phyloP scores from a whole-genome alignment of 2,797 vertebrate species.

The Ptychadena robeensis region DNA sequence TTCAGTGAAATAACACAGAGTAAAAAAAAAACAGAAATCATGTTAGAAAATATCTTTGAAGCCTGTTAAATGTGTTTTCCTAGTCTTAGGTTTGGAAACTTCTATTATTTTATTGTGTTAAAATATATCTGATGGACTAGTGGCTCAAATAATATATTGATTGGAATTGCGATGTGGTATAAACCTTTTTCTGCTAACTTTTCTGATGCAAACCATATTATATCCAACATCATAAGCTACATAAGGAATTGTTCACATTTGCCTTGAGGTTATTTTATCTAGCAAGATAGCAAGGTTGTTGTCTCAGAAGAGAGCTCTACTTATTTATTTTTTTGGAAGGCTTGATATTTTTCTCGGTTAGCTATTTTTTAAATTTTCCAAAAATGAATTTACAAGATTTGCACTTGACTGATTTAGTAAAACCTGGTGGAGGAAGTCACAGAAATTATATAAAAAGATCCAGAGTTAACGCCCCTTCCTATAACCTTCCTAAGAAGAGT shows the following conservation, averaged over 20 bases:
- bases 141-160: not conserved
- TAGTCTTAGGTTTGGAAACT: not conserved
- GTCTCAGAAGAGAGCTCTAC: too few relatives aligned
- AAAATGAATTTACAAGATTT: too few relatives aligned
- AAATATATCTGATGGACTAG: not conserved
- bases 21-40: not conserved
- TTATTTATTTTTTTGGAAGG: too few relatives aligned
- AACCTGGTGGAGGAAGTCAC: too few relatives aligned
- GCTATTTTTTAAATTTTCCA: too few relatives aligned
- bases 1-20: not conserved
- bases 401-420: too few relatives aligned
- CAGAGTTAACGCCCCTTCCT: too few relatives aligned
- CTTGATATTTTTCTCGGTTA: too few relatives aligned
- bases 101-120: not conserved
- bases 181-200: not conserved
- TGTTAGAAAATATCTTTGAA: not conserved
- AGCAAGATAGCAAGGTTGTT: not conserved
- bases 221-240: not conserved
- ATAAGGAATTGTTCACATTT: not conserved
- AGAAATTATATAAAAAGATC: too few relatives aligned
- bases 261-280: not conserved
- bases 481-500: too few relatives aligned
- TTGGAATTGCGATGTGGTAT: not conserved
- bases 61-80: not conserved
- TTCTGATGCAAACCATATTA: not conserved